Conservation (phyloP, 2,797 vertebrate species). For the Echiichthys vipera region DNA sequence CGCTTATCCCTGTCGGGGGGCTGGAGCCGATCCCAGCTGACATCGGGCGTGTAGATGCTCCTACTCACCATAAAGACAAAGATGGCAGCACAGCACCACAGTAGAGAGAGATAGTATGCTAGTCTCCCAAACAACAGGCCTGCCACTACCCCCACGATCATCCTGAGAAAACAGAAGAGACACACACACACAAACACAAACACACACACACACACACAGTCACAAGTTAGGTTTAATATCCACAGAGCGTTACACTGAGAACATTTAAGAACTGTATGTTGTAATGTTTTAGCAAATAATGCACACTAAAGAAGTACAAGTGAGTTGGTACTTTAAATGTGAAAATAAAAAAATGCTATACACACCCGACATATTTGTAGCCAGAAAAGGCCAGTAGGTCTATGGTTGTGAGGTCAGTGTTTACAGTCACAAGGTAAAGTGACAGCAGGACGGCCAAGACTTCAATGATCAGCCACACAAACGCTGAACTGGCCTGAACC, state of each 20-base stretch:
- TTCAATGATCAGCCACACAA: constrained; percentile 93
- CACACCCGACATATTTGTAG: constrained; percentile 95
- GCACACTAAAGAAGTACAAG: neutral
- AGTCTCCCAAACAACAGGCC: constrained; percentile 91
- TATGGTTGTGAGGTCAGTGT: constrained; percentile 92
- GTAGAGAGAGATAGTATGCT: constrained; percentile 89
- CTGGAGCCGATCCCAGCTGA: too few species aligned
- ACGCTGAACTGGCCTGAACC: constrained; percentile 92
- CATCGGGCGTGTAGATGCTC: neutral
- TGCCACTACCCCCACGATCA: constrained; percentile 89
- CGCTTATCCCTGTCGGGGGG: too few species aligned
- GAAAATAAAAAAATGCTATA: neutral
- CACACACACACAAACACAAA: neutral
- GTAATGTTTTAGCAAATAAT: neutral
- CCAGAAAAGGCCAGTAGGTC: constrained; percentile 93
- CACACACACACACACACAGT: neutral
- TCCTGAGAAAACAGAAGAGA: constrained; percentile 84
- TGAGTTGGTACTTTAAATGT: neutral
- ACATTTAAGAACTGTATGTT: neutral
- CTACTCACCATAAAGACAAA: constrained; percentile 92
- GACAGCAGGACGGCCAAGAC: constrained; percentile 90
- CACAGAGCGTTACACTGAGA: neutral
- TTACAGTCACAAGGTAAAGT: constrained; percentile 91
- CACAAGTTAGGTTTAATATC: neutral
- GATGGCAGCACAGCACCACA: constrained; percentile 91